These are phyloP conservation scores for Elmis aenea DNA, from an alignment of 2,888 invertebrate species.

Conservation along the genomic window DNA sequence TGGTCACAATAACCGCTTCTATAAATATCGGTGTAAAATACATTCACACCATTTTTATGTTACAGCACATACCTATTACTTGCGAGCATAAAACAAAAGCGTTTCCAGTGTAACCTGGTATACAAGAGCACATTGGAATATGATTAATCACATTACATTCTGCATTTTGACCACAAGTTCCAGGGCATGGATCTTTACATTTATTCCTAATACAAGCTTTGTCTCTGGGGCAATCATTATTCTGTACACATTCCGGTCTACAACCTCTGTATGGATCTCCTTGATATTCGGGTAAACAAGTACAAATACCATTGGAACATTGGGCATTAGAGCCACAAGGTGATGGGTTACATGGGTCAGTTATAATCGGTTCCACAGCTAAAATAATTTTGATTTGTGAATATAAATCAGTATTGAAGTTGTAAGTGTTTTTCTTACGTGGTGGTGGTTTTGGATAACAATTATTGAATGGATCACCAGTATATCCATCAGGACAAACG, in stretches of 20 bases:
- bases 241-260: constrained; percentile 69
- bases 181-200: constrained; percentile 68
- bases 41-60: neutral
- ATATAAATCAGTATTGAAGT: neutral
- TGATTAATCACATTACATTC: constrained; percentile 70
- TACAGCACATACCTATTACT: constrained; percentile 49
- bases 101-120: constrained; percentile 63
- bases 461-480: constrained; percentile 66
- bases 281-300: constrained; percentile 62
- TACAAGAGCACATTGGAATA: constrained; percentile 71
- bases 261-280: constrained; percentile 68
- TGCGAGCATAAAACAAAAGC: constrained; percentile 62
- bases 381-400: constrained; percentile 6
- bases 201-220: constrained; percentile 66
- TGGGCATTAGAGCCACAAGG: constrained; percentile 63
- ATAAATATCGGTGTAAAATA: constrained; percentile 3
- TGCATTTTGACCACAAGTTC: constrained; percentile 70
- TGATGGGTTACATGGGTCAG: constrained; percentile 59
- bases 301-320: constrained; percentile 63
- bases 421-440: constrained; percentile 5
- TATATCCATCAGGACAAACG: constrained; percentile 63
- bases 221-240: constrained; percentile 64
- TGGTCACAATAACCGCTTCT: constrained; percentile 32
- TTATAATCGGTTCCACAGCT: constrained; percentile 27
- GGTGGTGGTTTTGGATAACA: constrained; percentile 45